Conservation (phyloP, 2,888 invertebrate species). For the Torymus tubicola region DNA sequence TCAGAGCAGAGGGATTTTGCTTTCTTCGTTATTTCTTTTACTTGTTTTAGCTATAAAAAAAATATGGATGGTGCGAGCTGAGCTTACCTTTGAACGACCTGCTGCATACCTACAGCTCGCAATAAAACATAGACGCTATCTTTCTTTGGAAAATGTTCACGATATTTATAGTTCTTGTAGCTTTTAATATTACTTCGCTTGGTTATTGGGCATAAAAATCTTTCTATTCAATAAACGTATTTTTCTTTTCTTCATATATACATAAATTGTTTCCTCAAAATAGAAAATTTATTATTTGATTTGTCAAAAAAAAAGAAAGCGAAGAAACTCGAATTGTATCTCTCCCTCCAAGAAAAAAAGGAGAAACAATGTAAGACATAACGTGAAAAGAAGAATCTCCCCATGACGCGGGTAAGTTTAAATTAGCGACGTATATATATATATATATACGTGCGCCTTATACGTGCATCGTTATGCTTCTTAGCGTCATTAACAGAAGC, state of each 20-base stretch:
- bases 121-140: constrained; percentile 27
- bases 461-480: constrained; percentile 27
- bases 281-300: too few species aligned
- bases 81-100: constrained; percentile 11
- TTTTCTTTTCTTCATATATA: neutral
- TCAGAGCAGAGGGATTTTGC: constrained; percentile 10
- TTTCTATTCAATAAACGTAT: neutral
- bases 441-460: neutral
- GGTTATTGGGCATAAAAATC: neutral
- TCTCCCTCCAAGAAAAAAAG: too few species aligned
- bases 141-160: constrained; percentile 16
- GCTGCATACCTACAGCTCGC: constrained; percentile 27
- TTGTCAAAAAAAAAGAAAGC: too few species aligned
- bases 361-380: too few species aligned
- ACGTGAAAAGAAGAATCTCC: neutral
- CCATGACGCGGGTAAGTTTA: constrained; percentile 4
- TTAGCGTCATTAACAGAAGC: constrained; percentile 53
- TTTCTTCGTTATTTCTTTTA: constrained; percentile 19
- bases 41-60: constrained; percentile 22
- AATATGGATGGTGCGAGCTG: constrained; percentile 16
- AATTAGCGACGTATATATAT: constrained; percentile 27
- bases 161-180: neutral
- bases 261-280: too few species aligned
- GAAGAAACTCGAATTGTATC: too few species aligned
- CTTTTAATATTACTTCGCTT: constrained; percentile 12